phyloP scores from a whole-genome alignment of 1,140 invertebrate species.

The Heterodera schachtii region DNA sequence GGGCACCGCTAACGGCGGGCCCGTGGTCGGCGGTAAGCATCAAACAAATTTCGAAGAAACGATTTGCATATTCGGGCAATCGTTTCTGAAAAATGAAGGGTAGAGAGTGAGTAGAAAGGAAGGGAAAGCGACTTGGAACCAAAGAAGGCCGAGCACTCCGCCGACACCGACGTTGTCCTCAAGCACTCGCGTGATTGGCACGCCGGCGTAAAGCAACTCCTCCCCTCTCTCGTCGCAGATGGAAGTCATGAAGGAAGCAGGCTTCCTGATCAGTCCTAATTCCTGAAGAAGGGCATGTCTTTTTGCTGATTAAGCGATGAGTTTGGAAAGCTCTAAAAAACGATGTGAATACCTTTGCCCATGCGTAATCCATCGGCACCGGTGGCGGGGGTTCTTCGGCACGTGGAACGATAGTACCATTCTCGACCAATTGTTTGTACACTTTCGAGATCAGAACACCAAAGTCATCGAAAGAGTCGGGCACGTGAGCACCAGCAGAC shows the following conservation, averaged over 20 bases:
- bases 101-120: background rate
- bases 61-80: slow-evolving; percentile 87
- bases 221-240: slow-evolving; percentile 99
- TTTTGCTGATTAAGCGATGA: background rate
- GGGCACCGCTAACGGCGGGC: slow-evolving; percentile 95
- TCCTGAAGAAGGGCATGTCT: slow-evolving; percentile 72
- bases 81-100: slow-evolving; percentile 68
- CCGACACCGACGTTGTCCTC: slow-evolving; percentile 85
- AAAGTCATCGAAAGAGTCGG: slow-evolving; percentile 87
- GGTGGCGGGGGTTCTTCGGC: slow-evolving; percentile 94
- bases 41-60: slow-evolving; percentile 98
- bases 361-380: slow-evolving; percentile 98
- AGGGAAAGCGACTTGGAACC: slow-evolving; percentile 83
- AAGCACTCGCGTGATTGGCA: slow-evolving; percentile 90
- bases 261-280: slow-evolving; percentile 94
- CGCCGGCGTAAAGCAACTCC: slow-evolving; percentile 94
- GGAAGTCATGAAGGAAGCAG: slow-evolving; percentile 97
- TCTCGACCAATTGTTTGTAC: slow-evolving; percentile 79
- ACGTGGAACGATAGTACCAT: slow-evolving; percentile 81
- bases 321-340: slow-evolving; percentile 6
- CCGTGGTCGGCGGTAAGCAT: slow-evolving; percentile 99
- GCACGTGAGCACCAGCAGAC: slow-evolving; percentile 83
- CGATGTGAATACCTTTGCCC: slow-evolving; percentile 78
- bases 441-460: slow-evolving; percentile 77
- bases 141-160: slow-evolving; percentile 91